Base-by-base conservation (phyloP, 2,113 vertebrate species). In the Corynorhinus townsendii region DNA sequence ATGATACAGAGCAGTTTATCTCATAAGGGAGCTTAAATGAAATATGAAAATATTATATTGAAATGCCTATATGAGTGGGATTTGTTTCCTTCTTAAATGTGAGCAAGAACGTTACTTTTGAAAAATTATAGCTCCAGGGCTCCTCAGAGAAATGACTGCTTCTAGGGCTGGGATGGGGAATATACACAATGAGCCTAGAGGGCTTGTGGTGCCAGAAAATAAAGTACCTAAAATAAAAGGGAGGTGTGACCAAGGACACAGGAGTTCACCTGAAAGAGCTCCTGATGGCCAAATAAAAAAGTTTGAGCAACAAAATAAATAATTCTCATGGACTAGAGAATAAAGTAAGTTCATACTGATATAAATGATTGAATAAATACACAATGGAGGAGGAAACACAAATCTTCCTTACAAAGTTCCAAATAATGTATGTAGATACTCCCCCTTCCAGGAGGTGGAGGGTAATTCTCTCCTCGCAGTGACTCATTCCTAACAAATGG, bases 71-170 rank as follows among this genome's bases (percentile, higher is more conserved):
- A 43, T 95, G 35, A 82, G 20, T 86, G 2, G 59, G 88, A 49
- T 86, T 82, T 93, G 12, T 90, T 82, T 77, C 40, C 19, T 91
- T 95, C 52, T 75, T 84, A 86, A 62, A 75, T 86, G 35, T 72
- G 62, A 89, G 68, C 14, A 91, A 62, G 35, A 91, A 75, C 22
- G 24, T 94, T 83, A 54, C 40, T 73, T 90, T 89, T 69, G 26
- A 80, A 89, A 86, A 95, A 64, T 89, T 83, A 14, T n/a, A 86
- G 56, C 92, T 76, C 16, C 19, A 45, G 20, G n/a, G n/a, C 17
- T 45, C 15, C 19, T 52, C 89, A 45, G 81, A 86, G 73, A 94
- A 90, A 89, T 66, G 56, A 24, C 72, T 93, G 22, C n/a, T 47
- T 95, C 49, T 91, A 45, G 33, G n/a, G 4, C n/a, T 68, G 28